Conservation (phyloP, 30 jellyfish, hydroid and myxozoan species). For the Calvadosia cruxmelitensis region DNA sequence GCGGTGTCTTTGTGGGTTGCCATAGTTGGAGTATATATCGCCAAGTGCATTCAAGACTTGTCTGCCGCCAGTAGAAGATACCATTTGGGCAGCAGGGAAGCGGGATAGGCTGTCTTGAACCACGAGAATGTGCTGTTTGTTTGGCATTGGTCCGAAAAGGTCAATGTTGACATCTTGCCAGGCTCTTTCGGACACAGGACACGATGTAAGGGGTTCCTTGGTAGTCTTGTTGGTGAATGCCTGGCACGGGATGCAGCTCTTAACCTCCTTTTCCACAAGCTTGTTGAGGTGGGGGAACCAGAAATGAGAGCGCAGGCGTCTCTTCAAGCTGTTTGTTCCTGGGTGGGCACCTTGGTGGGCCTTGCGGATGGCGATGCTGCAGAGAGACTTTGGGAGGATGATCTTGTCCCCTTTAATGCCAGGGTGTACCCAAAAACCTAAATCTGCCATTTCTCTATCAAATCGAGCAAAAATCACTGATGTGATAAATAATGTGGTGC, state of each 20-base stretch:
- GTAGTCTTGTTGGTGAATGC: conserved; percentile 2
- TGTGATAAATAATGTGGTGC: no score
- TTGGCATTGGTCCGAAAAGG: conserved; percentile 49
- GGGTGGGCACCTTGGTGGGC: conserved; percentile 58
- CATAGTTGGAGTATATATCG: conserved; percentile 19
- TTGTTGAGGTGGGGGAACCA: conserved; percentile 36
- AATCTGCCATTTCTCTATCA: no score
- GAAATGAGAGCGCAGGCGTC: conserved; percentile 27
- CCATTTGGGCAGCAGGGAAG: conserved; percentile 34
- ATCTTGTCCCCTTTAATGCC: no score
- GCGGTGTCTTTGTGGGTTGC: conserved; percentile 21
- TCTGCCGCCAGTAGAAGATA: conserved; percentile 13
- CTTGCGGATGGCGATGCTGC: conserved; percentile 22
- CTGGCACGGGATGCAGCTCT: conserved; percentile 33
- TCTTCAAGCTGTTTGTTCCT: conserved; percentile 16
- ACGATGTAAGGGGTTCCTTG: neutral
- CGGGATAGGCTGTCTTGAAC: conserved; percentile 26
- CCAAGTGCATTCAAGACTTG: conserved; percentile 19
- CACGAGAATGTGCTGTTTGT: conserved; percentile 24
- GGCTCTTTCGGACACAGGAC: neutral
- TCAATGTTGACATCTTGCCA: conserved; percentile 43
- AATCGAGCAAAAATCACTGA: no score
- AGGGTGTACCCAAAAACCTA: no score
- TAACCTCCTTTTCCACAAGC: conserved; percentile 5
- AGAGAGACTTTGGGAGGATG: conserved; percentile 20